Conservation (phyloP, 2,888 invertebrate species). For the Cephus spinipes region DNA sequence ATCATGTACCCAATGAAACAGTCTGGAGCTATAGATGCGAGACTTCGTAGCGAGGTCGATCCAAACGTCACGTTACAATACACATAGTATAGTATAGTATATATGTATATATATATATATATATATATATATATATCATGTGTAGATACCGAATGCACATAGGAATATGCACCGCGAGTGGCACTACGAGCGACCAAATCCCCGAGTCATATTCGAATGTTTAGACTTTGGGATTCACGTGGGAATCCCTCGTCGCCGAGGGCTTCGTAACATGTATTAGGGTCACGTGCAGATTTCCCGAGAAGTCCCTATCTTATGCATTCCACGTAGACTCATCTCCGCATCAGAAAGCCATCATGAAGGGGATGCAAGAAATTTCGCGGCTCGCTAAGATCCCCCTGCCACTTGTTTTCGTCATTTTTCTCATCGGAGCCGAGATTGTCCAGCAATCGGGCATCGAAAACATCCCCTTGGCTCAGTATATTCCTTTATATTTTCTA, state of each 20-base stretch:
- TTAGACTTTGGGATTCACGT: conserved; percentile 50
- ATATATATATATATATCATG: neutral
- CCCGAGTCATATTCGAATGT: conserved; percentile 31
- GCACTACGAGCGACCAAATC: neutral
- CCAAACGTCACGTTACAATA: neutral
- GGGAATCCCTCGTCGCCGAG: conserved; percentile 34
- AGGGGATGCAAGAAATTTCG: conserved; percentile 50
- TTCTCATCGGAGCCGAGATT: neutral
- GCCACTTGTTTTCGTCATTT: neutral
- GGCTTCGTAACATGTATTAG: conserved; percentile 44
- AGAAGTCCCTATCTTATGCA: conserved; percentile 50
- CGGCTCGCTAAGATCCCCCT: neutral
- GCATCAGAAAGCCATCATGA: conserved; percentile 60
- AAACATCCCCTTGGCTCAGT: neutral
- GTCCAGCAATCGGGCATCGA: neutral
- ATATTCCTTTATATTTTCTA: neutral
- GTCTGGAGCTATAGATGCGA: neutral
- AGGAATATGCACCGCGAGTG: conserved; percentile 1
- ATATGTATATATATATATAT: no score
- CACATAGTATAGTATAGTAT: neutral
- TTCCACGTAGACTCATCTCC: conserved; percentile 61
- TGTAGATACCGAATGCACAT: neutral
- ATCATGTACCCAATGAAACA: neutral
- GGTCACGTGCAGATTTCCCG: conserved; percentile 61
- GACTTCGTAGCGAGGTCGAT: neutral